These are phyloP conservation scores for Cryptomyrus ogoouensis DNA, from an alignment of 2,113 vertebrate genomes.

Conservation along the genomic window DNA sequence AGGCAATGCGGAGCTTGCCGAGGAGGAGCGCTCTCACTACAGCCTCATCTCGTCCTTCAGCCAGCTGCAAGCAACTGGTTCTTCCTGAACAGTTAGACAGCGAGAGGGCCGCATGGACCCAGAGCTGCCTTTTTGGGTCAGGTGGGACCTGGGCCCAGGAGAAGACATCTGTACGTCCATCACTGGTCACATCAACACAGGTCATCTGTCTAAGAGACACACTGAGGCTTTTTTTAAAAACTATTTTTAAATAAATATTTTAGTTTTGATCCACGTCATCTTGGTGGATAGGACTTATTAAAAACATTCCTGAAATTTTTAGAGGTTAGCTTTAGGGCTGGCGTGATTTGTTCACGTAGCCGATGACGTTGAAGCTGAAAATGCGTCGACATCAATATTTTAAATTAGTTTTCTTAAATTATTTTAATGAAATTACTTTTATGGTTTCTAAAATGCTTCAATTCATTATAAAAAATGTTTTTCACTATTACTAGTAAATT, in stretches of 20 bases:
- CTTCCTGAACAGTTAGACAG: constrained; percentile 50
- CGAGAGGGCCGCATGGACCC: not conserved
- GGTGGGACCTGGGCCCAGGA: not conserved
- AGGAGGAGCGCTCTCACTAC: constrained; percentile 78
- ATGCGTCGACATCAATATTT: too few species aligned
- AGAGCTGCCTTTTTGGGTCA: constrained; percentile 8
- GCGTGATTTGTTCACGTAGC: too few species aligned
- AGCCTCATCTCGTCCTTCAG: constrained; percentile 78
- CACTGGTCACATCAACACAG: constrained; percentile 5
- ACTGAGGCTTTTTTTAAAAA: constrained; percentile 22
- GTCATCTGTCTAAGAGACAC: constrained; percentile 31
- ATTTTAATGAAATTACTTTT: too few species aligned
- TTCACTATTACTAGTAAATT: too few species aligned
- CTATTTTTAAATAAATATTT: constrained; percentile 40
- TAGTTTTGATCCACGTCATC: constrained; percentile 13
- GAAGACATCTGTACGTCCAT: constrained; percentile 3
- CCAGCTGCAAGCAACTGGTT: constrained; percentile 68
- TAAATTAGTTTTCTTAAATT: too few species aligned
- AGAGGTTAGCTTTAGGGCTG: not conserved
- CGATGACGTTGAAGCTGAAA: too few species aligned
- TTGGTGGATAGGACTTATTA: constrained; percentile 15
- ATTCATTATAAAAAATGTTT: too few species aligned
- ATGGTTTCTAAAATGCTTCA: too few species aligned
- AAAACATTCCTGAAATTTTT: not conserved
- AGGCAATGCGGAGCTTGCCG: constrained; percentile 85